Evolutionary conservation across 2,113 vertebrate genomes (phyloP).

Genomic region (Neopipo cinnamomea): DNA sequence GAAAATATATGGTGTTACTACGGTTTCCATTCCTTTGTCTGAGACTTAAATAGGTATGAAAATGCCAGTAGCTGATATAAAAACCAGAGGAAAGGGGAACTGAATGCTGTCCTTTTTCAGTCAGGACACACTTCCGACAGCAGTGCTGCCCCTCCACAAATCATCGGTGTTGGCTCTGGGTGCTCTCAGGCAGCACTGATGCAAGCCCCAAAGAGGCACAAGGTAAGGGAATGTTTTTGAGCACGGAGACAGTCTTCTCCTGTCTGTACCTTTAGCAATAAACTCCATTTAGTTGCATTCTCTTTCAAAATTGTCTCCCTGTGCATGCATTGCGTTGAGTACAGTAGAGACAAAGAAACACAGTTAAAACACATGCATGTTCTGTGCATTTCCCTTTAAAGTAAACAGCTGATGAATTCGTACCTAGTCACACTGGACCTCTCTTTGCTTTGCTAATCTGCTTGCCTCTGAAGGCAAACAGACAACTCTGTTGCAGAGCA

Average conservation of each 20-base stretch:
- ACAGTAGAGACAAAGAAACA: not conserved
- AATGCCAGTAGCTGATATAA: fast-evolving
- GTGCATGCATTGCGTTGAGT: fast-evolving
- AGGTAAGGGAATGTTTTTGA: not conserved
- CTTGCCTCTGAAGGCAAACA: not conserved
- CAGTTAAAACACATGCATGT: fast-evolving
- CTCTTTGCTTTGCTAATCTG: not conserved
- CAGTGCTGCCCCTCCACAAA: not conserved
- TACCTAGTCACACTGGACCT: not conserved
- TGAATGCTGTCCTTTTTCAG: not conserved
- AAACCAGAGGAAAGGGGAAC: not conserved
- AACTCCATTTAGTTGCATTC: not conserved
- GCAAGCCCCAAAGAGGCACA: fast-evolving
- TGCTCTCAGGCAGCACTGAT: fast-evolving
- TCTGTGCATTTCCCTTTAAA: not conserved
- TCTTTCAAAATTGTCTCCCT: not conserved
- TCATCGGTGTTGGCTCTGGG: not conserved
- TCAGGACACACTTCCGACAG: not conserved
- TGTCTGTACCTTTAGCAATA: not conserved
- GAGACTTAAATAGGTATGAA: not conserved
- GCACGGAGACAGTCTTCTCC: not conserved
- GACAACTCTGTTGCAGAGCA: fast-evolving
- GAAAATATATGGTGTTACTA: not conserved
- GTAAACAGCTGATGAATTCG: fast-evolving
- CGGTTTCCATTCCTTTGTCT: not conserved